Conservation (phyloP, 2,888 invertebrate genomes). For the Lasioglossum malachurum region DNA sequence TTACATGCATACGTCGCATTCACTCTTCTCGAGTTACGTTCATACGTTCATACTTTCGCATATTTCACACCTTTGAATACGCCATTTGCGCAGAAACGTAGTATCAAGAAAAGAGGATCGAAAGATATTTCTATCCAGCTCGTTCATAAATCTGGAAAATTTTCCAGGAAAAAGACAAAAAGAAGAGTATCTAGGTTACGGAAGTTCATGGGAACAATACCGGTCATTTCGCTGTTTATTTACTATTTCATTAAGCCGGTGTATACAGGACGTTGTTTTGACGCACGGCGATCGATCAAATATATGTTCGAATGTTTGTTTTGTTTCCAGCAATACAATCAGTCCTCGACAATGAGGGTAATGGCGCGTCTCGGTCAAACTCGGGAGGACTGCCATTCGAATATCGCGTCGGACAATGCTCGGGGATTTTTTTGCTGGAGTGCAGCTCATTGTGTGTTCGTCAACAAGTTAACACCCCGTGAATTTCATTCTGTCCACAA, state of each 20-base stretch:
- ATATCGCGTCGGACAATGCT: not conserved
- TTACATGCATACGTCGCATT: not conserved
- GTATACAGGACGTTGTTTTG: not conserved
- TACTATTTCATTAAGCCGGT: not conserved
- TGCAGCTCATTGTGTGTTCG: not conserved
- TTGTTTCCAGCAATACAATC: not conserved
- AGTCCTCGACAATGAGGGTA: not conserved
- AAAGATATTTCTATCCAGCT: not conserved
- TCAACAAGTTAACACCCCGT: not conserved
- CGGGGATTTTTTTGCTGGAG: not conserved
- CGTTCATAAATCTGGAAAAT: not conserved
- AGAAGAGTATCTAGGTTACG: not conserved
- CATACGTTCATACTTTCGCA: not conserved
- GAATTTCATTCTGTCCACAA: not conserved
- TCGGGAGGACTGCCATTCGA: not conserved
- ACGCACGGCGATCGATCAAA: not conserved
- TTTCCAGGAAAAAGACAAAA: not conserved
- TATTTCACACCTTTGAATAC: not conserved
- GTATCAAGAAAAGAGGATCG: not conserved
- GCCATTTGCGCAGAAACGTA: not conserved
- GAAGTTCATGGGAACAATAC: not conserved
- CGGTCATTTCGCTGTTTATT: not conserved
- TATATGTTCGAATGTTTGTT: not conserved
- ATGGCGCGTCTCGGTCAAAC: not conserved
- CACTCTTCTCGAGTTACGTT: not conserved